These are phyloP conservation scores for Microcebus tavaratra DNA, from an alignment of 2,113 vertebrate genomes.

Conservation along the genomic window DNA sequence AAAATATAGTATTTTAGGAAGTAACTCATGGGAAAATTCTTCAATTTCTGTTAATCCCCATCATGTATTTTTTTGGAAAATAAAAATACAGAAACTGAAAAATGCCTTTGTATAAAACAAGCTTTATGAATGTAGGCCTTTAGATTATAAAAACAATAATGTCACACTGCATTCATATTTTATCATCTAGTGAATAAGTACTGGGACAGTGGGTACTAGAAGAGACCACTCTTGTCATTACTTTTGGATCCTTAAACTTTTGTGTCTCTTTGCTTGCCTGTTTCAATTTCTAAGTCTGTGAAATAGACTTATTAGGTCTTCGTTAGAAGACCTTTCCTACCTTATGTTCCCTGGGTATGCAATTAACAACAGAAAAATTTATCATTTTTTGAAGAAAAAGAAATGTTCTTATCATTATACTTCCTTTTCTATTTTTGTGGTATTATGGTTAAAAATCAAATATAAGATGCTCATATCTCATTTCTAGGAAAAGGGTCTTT, in stretches of 20 bases:
- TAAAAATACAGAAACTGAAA: not conserved
- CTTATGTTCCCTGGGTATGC: not conserved
- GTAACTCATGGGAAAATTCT: not conserved
- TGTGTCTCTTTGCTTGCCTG: not conserved
- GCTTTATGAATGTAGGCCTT: not conserved
- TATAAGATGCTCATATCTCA: not conserved
- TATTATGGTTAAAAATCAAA: not conserved
- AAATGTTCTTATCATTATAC: not conserved
- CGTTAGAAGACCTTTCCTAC: not conserved
- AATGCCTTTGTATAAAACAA: not conserved
- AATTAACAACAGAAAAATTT: not conserved
- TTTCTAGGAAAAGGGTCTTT: not conserved
- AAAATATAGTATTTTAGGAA: not conserved
- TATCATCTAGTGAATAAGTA: not conserved
- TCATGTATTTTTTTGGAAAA: not conserved
- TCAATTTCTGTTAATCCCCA: not conserved
- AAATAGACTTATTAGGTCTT: not conserved
- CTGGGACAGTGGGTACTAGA: too few species aligned
- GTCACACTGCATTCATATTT: not conserved
- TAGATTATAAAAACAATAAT: not conserved
- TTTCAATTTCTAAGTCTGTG: not conserved
- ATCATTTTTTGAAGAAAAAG: constrained; percentile 14
- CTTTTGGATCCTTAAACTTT: not conserved
- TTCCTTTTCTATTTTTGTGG: not conserved
- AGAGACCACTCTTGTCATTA: not conserved